These are phyloP conservation scores for Plectropomus leopardus DNA, from an alignment of 2,113 vertebrate species.

Conservation along the genomic window DNA sequence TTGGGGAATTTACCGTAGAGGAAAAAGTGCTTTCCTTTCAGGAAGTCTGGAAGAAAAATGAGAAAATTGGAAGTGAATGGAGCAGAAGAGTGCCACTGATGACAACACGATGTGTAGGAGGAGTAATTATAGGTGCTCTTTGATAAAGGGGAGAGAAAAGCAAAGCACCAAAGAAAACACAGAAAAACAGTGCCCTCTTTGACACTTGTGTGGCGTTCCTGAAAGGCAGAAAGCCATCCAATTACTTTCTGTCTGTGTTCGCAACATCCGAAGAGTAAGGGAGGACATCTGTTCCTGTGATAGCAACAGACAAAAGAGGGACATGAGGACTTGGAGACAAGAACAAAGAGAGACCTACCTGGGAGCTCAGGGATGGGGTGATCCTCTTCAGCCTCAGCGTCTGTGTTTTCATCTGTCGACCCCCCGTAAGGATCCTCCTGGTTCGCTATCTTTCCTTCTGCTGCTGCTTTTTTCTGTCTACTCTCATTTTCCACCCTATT, in stretches of 20 bases:
- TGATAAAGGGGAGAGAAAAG: not conserved
- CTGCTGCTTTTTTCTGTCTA: constrained; percentile 69
- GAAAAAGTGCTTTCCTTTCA: constrained; percentile 90
- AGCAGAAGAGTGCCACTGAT: not conserved
- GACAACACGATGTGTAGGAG: not conserved
- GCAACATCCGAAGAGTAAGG: not conserved
- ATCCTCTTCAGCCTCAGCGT: constrained; percentile 85
- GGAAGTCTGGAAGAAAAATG: constrained; percentile 84
- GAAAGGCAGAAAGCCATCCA: constrained; percentile 19
- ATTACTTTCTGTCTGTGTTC: constrained; percentile 18
- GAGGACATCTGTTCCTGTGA: not conserved
- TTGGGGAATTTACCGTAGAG: constrained; percentile 91
- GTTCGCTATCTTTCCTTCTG: constrained; percentile 26
- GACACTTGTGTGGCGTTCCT: not conserved
- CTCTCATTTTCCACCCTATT: constrained; percentile 84
- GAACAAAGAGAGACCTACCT: constrained; percentile 78
- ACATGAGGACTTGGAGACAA: constrained; percentile 1
- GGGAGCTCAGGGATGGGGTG: constrained; percentile 89
- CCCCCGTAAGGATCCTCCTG: constrained; percentile 88
- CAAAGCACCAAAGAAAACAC: not conserved
- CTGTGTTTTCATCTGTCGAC: constrained; percentile 93
- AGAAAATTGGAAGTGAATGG: not conserved
- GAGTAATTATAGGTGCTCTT: not conserved
- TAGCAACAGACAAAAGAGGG: constrained; percentile 4
- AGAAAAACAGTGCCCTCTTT: not conserved